Evolutionary conservation across 2,113 vertebrate species (phyloP), one percentile per base, ranked within the genome.

Genomic region (Gallinago paraguaiae): DNA sequence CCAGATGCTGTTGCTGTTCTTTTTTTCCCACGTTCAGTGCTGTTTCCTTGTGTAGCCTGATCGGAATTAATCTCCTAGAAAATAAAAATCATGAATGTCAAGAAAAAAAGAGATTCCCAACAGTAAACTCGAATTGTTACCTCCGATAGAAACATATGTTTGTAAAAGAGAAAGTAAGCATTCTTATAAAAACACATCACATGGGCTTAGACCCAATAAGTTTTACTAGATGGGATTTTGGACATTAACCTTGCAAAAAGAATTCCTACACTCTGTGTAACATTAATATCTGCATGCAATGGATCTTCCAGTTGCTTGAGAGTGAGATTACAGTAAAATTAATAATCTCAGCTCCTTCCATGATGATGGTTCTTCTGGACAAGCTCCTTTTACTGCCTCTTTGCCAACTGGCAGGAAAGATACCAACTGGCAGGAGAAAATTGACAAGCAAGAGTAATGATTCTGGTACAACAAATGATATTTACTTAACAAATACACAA

Each of bases 51-150:
- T 70, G 97, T 88, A 68, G 97, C 90, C 94, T 98, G 98, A 94
- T 98, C 98, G 67, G 98, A 98, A 96, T 98, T 98, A 6, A 98
- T 97, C 96, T 98, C 98, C 99, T 97, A 95, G 80, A 97, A 97
- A n/a, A 95, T 51, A 24, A 93, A 94, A 88, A 33, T 22, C 35
- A 92, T 13, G 4, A 51, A 56, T n/a, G 27, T 59, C 46, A 94
- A 64, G 23, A 37, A 54, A 30, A 61, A 50, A 31, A 41, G 27
- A 35, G 11, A 76, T 41, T 72, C 33, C 35, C 14, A 72, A 87
- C 53, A 39, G 57, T n/a, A 94, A 79, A 67, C 17, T 60, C 65
- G 24, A 84, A 83, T 10, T 57, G 35, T 50, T n/a, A 90, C 23
- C 33, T 71, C 17, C 18, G 18, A 65, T 3, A 46, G 43, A 69